A percentile compares a stretch with the other conserved stretches of the same genome.
These are phyloP conservation scores for Wasmannia auropunctata DNA, from an alignment of 1,140 invertebrate species.

Conservation along the genomic window DNA sequence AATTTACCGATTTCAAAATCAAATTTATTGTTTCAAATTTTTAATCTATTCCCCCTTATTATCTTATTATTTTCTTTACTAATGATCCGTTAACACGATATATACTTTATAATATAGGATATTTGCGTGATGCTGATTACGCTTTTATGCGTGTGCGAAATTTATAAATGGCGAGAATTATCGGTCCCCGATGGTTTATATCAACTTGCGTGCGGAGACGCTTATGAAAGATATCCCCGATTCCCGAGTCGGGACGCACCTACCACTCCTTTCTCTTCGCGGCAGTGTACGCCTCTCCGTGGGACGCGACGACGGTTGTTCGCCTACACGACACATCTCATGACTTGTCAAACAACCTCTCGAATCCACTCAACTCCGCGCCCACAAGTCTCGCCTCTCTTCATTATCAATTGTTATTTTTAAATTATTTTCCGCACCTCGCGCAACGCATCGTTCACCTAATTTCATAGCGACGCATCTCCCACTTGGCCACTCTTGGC, in stretches of 20 bases:
- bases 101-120: not conserved
- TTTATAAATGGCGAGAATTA: conserved; percentile 13
- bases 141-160: not conserved
- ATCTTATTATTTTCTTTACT: not conserved
- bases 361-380: conserved; percentile 49
- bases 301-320: conserved; percentile 69
- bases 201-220: not conserved
- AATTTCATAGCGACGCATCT: not conserved
- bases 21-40: not conserved
- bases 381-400: conserved; percentile 28
- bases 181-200: not conserved
- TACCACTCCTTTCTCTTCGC: conserved; percentile 45
- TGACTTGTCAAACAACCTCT: conserved; percentile 67
- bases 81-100: not conserved
- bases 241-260: conserved; percentile 50
- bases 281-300: conserved; percentile 52
- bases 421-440: conserved; percentile 68
- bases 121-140: not conserved
- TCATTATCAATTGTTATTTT: conserved; percentile 68
- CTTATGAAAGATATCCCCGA: conserved; percentile 33
- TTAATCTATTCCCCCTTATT: not conserved
- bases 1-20: not conserved
- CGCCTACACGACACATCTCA: conserved; percentile 76
- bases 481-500: not conserved
- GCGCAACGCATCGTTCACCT: conserved; percentile 25